These are phyloP conservation scores for Caenorhabditis drosophilae DNA, from an alignment of 2,888 invertebrate genomes.

Conservation along the genomic window DNA sequence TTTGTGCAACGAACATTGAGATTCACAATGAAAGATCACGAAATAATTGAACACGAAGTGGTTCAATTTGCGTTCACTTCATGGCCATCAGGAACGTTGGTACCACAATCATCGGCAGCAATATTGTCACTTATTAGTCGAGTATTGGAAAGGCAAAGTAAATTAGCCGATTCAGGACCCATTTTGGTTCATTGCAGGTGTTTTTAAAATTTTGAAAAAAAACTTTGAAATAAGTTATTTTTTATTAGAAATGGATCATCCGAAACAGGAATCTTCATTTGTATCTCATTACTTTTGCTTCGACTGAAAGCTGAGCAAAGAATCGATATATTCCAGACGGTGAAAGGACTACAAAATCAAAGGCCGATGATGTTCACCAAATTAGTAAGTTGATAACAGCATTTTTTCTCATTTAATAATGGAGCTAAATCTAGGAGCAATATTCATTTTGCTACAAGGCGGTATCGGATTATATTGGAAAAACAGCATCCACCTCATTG, in stretches of 20 bases:
- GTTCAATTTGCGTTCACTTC: slow-evolving; percentile 61
- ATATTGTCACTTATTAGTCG: slow-evolving; percentile 76
- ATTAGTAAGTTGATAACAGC: slow-evolving; percentile 19
- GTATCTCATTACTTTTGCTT: slow-evolving; percentile 64
- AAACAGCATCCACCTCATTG: slow-evolving; percentile 5
- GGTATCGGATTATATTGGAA: slow-evolving; percentile 69
- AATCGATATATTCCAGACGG: slow-evolving; percentile 67
- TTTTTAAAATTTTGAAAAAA: not conserved
- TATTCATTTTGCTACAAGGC: slow-evolving; percentile 72
- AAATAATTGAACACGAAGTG: slow-evolving; percentile 41
- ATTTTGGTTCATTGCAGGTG: slow-evolving; percentile 87
- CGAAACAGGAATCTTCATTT: slow-evolving; percentile 61
- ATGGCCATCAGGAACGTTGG: slow-evolving; percentile 52
- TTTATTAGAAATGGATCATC: slow-evolving; percentile 61
- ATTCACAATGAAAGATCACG: slow-evolving; percentile 47
- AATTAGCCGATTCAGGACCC: slow-evolving; percentile 77
- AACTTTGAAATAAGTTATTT: not conserved
- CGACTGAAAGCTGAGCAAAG: slow-evolving; percentile 64
- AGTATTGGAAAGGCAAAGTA: slow-evolving; percentile 72
- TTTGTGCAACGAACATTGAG: slow-evolving; percentile 52
- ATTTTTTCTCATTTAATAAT: not conserved
- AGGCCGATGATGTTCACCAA: slow-evolving; percentile 43
- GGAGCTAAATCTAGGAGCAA: slow-evolving; percentile 72
- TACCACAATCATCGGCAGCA: slow-evolving; percentile 49
- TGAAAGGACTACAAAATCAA: slow-evolving; percentile 42